These are phyloP conservation scores for Dicranocentrus wangi DNA, from an alignment of 2,888 invertebrate species.

Conservation along the genomic window DNA sequence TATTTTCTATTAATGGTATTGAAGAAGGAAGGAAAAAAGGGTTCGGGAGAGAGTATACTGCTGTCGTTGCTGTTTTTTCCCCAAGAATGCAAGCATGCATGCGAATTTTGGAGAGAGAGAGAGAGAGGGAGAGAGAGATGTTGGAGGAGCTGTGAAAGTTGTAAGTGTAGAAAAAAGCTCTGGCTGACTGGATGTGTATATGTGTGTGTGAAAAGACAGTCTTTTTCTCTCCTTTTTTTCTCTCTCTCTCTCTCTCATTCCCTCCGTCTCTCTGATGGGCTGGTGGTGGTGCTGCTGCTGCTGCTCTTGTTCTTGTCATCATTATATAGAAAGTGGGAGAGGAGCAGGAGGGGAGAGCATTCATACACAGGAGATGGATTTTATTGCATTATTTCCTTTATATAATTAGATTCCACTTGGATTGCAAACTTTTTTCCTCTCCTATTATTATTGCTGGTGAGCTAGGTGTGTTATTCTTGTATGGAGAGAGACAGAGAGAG, in stretches of 20 bases:
- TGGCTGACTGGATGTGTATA: not conserved
- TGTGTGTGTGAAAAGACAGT: too few relatives aligned
- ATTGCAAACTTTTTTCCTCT: constrained; percentile 15
- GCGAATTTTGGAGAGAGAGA: not conserved
- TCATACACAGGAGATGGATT: constrained; percentile 40
- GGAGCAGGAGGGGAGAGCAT: constrained; percentile 3
- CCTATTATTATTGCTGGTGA: constrained; percentile 23
- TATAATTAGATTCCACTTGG: constrained; percentile 41
- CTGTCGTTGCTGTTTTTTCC: constrained; percentile 8
- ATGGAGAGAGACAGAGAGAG: too few relatives aligned
- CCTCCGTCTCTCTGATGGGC: not conserved
- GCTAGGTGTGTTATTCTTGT: not conserved
- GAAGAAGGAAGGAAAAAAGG: constrained; percentile 11
- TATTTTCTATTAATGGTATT: constrained; percentile 6
- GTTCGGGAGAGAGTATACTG: not conserved
- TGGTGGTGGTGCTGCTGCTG: not conserved
- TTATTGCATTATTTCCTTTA: constrained; percentile 41
- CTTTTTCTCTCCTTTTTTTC: too few relatives aligned
- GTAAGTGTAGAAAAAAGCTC: not conserved
- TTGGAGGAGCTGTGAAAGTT: not conserved
- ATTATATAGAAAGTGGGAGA: constrained; percentile 4
- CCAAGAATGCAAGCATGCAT: not conserved
- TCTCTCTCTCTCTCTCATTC: not conserved
- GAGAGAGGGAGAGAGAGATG: not conserved
- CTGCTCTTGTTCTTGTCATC: constrained; percentile 14